Conservation (phyloP, 2,113 vertebrate genomes). For the Diadophis punctatus region DNA sequence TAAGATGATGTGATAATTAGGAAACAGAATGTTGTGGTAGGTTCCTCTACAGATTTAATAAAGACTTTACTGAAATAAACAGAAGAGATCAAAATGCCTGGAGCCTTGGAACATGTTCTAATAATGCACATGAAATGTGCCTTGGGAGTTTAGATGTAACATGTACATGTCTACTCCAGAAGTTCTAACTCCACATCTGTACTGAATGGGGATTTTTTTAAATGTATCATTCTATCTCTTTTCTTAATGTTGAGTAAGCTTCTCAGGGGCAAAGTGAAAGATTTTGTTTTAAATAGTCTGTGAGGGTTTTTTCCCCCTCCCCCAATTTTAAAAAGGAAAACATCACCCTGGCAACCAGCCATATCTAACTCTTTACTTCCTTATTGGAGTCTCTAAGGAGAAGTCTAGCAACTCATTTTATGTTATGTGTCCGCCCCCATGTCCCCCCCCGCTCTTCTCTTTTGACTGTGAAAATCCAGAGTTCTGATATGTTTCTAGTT, state of each 20-base stretch:
- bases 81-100: background rate
- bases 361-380: background rate
- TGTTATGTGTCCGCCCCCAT: background rate
- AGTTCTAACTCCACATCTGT: background rate
- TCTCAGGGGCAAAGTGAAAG: background rate
- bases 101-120: background rate
- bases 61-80: background rate
- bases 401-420: constrained; percentile 19
- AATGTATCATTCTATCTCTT: background rate
- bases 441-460: background rate
- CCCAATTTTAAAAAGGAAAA: constrained; percentile 8
- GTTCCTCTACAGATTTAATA: background rate
- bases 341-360: constrained; percentile 29
- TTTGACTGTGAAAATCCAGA: background rate
- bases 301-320: background rate
- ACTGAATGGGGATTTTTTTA: background rate
- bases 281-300: constrained; percentile 5
- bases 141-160: background rate
- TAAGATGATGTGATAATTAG: background rate
- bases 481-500: background rate
- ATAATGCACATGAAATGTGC: background rate
- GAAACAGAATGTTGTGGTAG: background rate
- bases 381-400: background rate
- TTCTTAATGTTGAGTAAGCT: background rate
- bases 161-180: background rate